A percentile compares a stretch with the other conserved stretches of the same genome.
phyloP scores from a whole-genome alignment of 2,797 vertebrate species.

The Coendou prehensilis region DNA sequence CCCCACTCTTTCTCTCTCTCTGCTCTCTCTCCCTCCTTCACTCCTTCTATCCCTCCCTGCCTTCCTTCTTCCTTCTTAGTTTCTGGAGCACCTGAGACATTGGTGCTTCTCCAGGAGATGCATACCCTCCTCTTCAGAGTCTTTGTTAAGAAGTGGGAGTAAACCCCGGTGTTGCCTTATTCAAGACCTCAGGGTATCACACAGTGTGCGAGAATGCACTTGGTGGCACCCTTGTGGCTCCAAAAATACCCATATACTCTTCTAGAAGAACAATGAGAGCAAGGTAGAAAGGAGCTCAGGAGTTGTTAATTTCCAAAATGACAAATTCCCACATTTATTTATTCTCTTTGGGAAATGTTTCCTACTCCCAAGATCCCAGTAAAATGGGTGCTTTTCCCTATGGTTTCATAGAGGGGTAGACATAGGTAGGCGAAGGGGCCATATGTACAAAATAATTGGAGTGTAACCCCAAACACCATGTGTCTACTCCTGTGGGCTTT shows the following conservation, averaged over 20 bases:
- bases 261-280: conserved; percentile 12
- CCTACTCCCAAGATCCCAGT: background rate
- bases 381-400: conserved; percentile 42
- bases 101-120: background rate
- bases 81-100: background rate
- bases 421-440: background rate
- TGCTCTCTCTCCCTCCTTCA: no score
- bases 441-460: background rate
- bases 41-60: background rate
- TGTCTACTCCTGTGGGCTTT: background rate
- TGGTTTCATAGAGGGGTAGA: background rate
- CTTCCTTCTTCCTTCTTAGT: background rate
- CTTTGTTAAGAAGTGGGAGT: background rate
- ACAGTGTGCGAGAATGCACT: background rate
- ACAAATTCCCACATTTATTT: background rate
- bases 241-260: background rate
- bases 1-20: background rate
- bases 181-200: background rate
- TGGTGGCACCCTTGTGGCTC: background rate
- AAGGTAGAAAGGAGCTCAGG: background rate
- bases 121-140: background rate
- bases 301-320: background rate
- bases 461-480: background rate
- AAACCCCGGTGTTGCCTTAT: background rate
- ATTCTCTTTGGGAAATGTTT: conserved; percentile 23